Evolutionary conservation across 2,888 invertebrate genomes (phyloP).

Genomic region (Scaptomyza cyrtandrae): DNA sequence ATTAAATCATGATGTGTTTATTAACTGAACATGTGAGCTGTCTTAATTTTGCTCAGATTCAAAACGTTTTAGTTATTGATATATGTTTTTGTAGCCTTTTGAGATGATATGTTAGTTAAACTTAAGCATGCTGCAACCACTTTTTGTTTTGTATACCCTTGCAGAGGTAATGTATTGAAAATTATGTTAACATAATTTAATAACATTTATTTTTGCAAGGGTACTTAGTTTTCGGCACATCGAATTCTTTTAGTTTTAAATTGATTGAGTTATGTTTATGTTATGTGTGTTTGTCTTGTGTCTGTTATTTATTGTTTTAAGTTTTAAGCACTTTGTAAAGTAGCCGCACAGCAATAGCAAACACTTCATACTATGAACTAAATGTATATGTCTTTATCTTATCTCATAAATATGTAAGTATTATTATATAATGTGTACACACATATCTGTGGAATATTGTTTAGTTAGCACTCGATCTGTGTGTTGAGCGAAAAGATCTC

Average conservation of each 20-base stretch:
- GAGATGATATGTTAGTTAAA: conserved; percentile 51
- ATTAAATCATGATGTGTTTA: conserved; percentile 8
- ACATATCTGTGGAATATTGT: conserved; percentile 25
- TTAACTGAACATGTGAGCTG: conserved; percentile 50
- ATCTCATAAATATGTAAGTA: conserved; percentile 34
- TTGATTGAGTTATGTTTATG: conserved; percentile 11
- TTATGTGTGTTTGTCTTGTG: conserved; percentile 49
- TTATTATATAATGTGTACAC: conserved; percentile 7
- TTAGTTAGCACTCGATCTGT: conserved; percentile 30
- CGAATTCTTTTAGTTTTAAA: conserved; percentile 11
- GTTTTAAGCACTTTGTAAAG: conserved; percentile 58
- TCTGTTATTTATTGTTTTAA: conserved; percentile 28
- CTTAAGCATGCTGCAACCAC: conserved; percentile 68
- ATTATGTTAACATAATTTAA: too few species aligned
- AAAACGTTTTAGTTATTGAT: conserved; percentile 10
- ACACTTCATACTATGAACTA: conserved; percentile 10
- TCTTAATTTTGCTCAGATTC: conserved; percentile 65
- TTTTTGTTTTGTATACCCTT: conserved; percentile 21
- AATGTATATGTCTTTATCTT: conserved; percentile 22
- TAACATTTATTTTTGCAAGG: conserved; percentile 10
- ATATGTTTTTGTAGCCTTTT: conserved; percentile 25
- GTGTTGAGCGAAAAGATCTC: conserved; percentile 16
- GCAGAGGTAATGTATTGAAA: conserved; percentile 2
- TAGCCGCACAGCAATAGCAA: conserved; percentile 33
- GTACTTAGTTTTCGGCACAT: conserved; percentile 5